Evolutionary conservation across 2,797 vertebrate genomes (phyloP), one percentile per base, ranked within the genome.

Genomic region (Pseudotriccus pelzelni): DNA sequence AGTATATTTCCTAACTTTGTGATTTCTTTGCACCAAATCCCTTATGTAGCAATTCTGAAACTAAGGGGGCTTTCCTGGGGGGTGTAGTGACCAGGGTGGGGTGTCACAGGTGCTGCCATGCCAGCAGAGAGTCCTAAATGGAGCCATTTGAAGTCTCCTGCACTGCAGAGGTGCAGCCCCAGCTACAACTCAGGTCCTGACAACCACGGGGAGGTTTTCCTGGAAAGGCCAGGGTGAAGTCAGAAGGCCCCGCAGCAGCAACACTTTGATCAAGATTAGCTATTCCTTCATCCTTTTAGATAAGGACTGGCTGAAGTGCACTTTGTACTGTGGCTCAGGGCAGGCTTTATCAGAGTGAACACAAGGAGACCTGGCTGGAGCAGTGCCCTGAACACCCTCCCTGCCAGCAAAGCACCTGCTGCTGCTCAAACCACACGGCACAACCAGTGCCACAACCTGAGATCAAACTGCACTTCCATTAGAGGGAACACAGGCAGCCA

Each of bases 21-120:
- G 12, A 14, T 10, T 60, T 60, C 49, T 64, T 67, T 46, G 47
- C 34, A 37, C 20, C 58, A 7, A 9, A 16, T 12, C 18, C 34
- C 32, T 27, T 4, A 16, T 16, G 50, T 79, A 89, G 56, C 24
- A n/a, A 4, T 34, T 66, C 1, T 27, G 81, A 87, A 53, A 21
- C 11, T 32, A 75, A 63, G 7, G 9, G 36, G 32, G 25, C 16
- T 76, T 72, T 53, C 37, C 1, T 37, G 30, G 19, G 23, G 16
- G 59, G 4, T 2, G 24, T 2, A 1, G 53, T 67, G 62, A 41
- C 7, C 41, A 22, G 41, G 34, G 10, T 8, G 72, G 79, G 79
- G 41, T 6, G 4, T 23, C 6, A 9, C 43, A 41, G 77, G 8
- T 14, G 52, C 34, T 69, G 24, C 46, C 41, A 22, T 0, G 0